phyloP scores from a whole-genome alignment of 92 coral and sea anemone genomes.

The Umimayanthus kanabou region DNA sequence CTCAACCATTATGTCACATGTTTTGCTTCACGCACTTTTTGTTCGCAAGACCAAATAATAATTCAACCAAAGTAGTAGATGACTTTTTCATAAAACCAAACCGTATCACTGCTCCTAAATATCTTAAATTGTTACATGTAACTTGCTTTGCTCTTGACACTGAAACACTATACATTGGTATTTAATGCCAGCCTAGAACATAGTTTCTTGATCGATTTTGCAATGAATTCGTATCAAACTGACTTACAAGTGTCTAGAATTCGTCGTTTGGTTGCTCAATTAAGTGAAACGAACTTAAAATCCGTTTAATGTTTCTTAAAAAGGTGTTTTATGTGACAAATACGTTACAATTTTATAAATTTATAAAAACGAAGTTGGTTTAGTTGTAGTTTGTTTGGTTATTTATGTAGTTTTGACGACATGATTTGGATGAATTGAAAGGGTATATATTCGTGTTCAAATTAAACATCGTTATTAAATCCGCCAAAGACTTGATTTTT shows the following conservation, averaged over 20 bases:
- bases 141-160: not conserved
- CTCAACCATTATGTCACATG: not conserved
- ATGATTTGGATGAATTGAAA: not conserved
- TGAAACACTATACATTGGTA: not conserved
- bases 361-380: not conserved
- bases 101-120: not conserved
- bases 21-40: conserved; percentile 14
- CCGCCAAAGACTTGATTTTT: too few species aligned
- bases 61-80: not conserved
- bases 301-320: not conserved
- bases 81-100: not conserved
- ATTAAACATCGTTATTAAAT: not conserved
- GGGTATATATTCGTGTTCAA: not conserved
- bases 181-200: not conserved
- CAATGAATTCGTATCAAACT: not conserved
- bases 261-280: not conserved
- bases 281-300: not conserved
- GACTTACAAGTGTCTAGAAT: not conserved
- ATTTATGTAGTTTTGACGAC: not conserved
- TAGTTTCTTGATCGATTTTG: not conserved
- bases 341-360: not conserved
- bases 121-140: not conserved
- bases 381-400: not conserved
- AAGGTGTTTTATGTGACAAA: not conserved
- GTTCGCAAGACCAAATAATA: conserved; percentile 10